Evolutionary conservation across 2,888 invertebrate species (phyloP).

Genomic region (Aporophyla nigra): DNA sequence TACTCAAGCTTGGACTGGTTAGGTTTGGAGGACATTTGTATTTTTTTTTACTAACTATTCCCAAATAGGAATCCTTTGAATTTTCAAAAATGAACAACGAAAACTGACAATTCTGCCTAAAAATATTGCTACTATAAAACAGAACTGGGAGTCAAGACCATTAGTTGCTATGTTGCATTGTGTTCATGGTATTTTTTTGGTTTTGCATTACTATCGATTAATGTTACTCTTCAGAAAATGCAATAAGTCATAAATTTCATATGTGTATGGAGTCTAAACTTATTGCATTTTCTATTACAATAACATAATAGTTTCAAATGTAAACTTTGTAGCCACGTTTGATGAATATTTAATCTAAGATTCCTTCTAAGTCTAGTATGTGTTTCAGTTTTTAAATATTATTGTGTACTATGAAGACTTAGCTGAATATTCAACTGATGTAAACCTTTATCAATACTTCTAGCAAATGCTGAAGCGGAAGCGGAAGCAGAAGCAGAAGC

Average conservation of each 20-base stretch:
- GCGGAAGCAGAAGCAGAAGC: conserved; percentile 67
- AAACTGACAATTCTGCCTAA: no score
- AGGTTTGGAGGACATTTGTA: no score
- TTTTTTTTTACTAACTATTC: no score
- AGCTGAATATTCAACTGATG: not conserved
- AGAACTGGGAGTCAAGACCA: no score
- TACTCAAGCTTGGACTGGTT: no score
- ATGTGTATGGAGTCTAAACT: not conserved
- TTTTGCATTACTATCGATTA: not conserved
- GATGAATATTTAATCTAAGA: not conserved
- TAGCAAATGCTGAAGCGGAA: conserved; percentile 77
- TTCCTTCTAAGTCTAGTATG: conserved; percentile 4
- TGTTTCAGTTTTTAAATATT: not conserved
- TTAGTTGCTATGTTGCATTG: not conserved
- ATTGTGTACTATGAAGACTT: not conserved
- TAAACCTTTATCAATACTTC: conserved; percentile 8
- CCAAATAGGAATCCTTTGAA: no score
- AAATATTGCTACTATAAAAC: no score
- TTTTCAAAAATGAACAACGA: no score
- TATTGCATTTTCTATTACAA: not conserved
- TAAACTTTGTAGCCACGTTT: not conserved
- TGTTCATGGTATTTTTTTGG: not conserved
- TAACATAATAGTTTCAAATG: not conserved
- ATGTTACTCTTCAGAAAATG: not conserved
- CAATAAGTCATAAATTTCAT: not conserved